A percentile compares a stretch with the other conserved stretches of the same genome.
Conservation (phyloP, 2,797 vertebrate species). For the Melanotaenia parkinsoni region DNA sequence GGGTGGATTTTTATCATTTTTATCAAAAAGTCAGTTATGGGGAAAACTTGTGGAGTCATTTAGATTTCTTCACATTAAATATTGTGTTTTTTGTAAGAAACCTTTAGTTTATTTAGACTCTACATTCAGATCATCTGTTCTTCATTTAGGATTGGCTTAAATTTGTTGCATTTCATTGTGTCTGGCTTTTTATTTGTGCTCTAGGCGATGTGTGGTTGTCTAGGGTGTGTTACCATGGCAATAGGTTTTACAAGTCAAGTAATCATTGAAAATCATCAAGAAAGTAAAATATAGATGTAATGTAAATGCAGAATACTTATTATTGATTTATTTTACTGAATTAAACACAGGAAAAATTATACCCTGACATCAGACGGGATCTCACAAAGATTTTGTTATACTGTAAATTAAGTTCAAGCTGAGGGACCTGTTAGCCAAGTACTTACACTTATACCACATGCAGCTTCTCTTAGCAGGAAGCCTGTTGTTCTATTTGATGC, state of each 20-base stretch:
- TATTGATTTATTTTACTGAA: slow-evolving; percentile 1
- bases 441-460: background rate
- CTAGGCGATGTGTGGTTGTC: slow-evolving; percentile 14
- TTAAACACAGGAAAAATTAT: slow-evolving; percentile 15
- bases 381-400: background rate
- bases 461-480: background rate
- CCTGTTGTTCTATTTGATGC: background rate
- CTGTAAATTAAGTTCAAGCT: background rate
- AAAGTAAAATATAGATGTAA: background rate
- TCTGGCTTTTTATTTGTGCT: slow-evolving; percentile 21
- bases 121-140: slow-evolving; percentile 21
- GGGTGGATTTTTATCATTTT: slow-evolving; percentile 81
- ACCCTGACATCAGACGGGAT: slow-evolving; percentile 1
- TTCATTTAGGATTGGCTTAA: slow-evolving; percentile 43
- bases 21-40: slow-evolving; percentile 74
- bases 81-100: slow-evolving; percentile 9
- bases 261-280: slow-evolving; percentile 14
- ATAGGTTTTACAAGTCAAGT: slow-evolving; percentile 18
- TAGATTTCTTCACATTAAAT: slow-evolving; percentile 57
- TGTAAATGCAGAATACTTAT: background rate
- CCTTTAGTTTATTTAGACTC: slow-evolving; percentile 31
- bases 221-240: slow-evolving; percentile 1
- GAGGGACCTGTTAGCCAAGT: background rate
- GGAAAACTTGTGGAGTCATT: slow-evolving; percentile 71
- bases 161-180: slow-evolving; percentile 58